These are phyloP conservation scores for Boulengerochromis microlepis DNA, from an alignment of 2,113 vertebrate species.

Conservation along the genomic window DNA sequence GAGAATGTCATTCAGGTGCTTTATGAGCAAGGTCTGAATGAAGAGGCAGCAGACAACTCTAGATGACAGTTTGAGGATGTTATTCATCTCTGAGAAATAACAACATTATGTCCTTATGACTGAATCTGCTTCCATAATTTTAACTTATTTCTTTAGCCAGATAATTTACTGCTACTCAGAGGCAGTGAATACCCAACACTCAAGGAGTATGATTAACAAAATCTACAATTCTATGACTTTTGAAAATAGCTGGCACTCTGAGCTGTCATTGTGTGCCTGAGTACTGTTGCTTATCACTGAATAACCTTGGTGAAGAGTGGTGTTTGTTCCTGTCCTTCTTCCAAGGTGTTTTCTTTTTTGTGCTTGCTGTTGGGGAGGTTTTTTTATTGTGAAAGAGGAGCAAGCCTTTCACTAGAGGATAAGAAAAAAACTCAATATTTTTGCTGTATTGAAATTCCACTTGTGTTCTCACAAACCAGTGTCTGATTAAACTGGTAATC, in stretches of 20 bases:
- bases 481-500: constrained; percentile 38
- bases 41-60: neutral
- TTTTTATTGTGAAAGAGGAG: constrained; percentile 36
- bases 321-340: constrained; percentile 60
- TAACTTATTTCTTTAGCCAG: constrained; percentile 4
- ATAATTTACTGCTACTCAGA: constrained; percentile 6
- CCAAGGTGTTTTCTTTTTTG: constrained; percentile 57
- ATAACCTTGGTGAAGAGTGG: constrained; percentile 69
- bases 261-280: constrained; percentile 54
- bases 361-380: constrained; percentile 28
- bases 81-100: neutral
- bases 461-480: constrained; percentile 33
- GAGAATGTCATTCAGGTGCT: neutral
- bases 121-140: constrained; percentile 1
- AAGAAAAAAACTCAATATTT: constrained; percentile 50
- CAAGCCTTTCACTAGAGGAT: constrained; percentile 50
- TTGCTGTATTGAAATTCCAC: constrained; percentile 55
- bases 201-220: constrained; percentile 44
- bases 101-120: neutral
- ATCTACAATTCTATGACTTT: constrained; percentile 49
- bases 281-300: constrained; percentile 65
- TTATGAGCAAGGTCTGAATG: constrained; percentile 6
- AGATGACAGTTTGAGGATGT: neutral
- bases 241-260: constrained; percentile 49
- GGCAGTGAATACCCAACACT: constrained; percentile 2